Conservation (phyloP, 2,888 invertebrate genomes). For the Allygus modestus region DNA sequence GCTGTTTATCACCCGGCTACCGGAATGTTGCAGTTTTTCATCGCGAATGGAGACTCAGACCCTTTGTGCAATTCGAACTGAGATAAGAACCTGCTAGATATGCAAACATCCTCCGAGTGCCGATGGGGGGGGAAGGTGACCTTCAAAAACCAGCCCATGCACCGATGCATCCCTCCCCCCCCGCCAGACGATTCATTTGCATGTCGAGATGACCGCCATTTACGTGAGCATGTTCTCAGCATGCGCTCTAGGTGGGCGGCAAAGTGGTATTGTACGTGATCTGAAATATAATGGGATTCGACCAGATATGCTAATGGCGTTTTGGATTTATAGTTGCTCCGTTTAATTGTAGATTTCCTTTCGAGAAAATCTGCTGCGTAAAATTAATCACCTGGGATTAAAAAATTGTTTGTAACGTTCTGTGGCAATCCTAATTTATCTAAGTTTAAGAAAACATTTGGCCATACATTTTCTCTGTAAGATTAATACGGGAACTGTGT, state of each 20-base stretch:
- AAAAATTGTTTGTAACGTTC: too few relatives aligned
- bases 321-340: too few relatives aligned
- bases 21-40: too few relatives aligned
- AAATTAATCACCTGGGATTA: too few relatives aligned
- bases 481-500: too few relatives aligned
- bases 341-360: too few relatives aligned
- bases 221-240: neutral
- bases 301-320: neutral
- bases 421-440: too few relatives aligned
- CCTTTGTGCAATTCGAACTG: neutral
- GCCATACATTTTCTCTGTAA: too few relatives aligned
- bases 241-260: neutral
- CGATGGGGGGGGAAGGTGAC: conserved; percentile 18
- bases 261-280: neutral
- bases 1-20: neutral
- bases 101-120: conserved; percentile 7
- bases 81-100: conserved; percentile 20
- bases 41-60: too few relatives aligned
- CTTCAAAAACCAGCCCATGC: conserved; percentile 35
- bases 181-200: conserved; percentile 22
- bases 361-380: too few relatives aligned
- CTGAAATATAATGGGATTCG: neutral
- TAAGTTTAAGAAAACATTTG: too few relatives aligned
- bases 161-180: conserved; percentile 25
- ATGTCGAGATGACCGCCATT: conserved; percentile 29